Evolutionary conservation across 2,888 invertebrate genomes (phyloP).

Genomic region (Listrodromus nycthemerus): DNA sequence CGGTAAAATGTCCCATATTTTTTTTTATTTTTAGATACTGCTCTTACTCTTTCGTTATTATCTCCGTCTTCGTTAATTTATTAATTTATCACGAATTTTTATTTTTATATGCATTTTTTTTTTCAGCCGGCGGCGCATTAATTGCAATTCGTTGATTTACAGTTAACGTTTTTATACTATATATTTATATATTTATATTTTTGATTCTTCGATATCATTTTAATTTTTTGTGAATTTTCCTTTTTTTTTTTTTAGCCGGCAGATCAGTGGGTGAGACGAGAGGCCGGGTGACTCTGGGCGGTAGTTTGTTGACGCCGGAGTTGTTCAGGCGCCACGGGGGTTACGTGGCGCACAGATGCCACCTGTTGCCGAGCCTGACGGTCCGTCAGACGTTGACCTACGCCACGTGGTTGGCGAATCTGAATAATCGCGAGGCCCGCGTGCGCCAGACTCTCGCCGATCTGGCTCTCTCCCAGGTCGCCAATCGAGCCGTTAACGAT

Average conservation of each 20-base stretch:
- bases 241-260: conserved; percentile 85
- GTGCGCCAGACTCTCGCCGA: conserved; percentile 97
- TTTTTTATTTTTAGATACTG: no score
- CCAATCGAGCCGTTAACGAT: conserved; percentile 92
- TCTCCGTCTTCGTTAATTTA: no score
- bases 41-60: no score
- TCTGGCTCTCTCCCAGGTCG: conserved; percentile 95
- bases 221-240: background rate
- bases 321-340: conserved; percentile 95
- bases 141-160: no score
- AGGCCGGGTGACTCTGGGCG: conserved; percentile 96
- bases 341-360: conserved; percentile 94
- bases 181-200: background rate
- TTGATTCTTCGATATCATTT: background rate
- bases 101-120: no score
- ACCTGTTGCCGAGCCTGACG: conserved; percentile 93
- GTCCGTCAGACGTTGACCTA: conserved; percentile 94
- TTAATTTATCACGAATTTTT: no score
- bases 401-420: conserved; percentile 87
- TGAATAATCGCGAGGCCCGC: conserved; percentile 87
- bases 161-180: background rate
- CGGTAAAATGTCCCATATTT: conserved; percentile 75
- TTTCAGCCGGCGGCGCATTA: no score
- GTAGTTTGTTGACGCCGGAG: conserved; percentile 92
- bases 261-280: conserved; percentile 91